Evolutionary conservation across 2,797 vertebrate species (phyloP).

Genomic region (Danio aesculapii): DNA sequence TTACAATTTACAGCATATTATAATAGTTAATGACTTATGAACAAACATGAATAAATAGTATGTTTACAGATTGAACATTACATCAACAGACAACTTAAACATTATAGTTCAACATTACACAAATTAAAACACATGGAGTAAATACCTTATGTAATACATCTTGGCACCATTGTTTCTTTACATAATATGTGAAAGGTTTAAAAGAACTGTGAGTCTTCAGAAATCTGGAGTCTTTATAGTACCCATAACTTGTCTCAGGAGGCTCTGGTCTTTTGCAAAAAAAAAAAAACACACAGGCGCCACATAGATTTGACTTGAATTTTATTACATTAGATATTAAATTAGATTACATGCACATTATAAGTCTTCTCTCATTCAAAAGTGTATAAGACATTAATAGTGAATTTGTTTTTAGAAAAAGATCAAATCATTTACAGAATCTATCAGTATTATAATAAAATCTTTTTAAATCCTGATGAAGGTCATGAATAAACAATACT

Average conservation of each 20-base stretch:
- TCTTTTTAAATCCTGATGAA: too few species aligned
- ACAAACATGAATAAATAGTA: neutral
- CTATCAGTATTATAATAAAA: too few species aligned
- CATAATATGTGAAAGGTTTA: neutral
- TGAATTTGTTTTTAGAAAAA: too few species aligned
- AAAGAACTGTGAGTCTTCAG: neutral
- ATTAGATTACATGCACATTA: too few species aligned
- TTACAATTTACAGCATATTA: neutral
- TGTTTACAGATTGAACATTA: neutral
- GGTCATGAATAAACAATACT: too few species aligned
- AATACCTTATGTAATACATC: neutral
- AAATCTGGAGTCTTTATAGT: neutral
- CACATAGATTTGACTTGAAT: neutral
- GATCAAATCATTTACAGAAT: too few species aligned
- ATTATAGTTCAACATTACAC: neutral
- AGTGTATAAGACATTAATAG: too few species aligned
- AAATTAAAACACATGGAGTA: neutral
- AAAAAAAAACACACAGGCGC: neutral
- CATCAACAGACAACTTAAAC: neutral
- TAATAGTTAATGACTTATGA: neutral
- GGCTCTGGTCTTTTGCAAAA: neutral
- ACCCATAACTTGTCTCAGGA: neutral
- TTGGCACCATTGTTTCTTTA: neutral
- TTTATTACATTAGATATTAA: too few species aligned
- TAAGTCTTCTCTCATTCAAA: too few species aligned